Evolutionary conservation across 2,113 vertebrate genomes (phyloP).

Genomic region (Clarias magur): DNA sequence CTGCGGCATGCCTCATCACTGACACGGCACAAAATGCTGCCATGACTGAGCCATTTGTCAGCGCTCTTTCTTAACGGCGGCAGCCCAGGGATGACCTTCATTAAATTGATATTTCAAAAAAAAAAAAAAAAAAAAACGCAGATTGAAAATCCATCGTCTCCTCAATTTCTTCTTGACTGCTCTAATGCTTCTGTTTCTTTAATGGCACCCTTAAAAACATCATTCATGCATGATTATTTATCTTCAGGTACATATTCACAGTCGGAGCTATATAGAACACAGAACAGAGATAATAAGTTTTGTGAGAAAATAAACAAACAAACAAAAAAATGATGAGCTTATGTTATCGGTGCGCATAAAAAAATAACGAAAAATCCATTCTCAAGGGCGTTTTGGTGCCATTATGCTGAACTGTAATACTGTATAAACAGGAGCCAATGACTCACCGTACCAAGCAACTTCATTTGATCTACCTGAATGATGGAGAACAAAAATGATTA

Average conservation of each 20-base stretch:
- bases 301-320: conserved; percentile 1
- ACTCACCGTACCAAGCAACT: not conserved
- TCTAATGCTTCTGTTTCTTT: conserved; percentile 23
- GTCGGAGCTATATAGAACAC: conserved; percentile 26
- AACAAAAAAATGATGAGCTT: not conserved
- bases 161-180: conserved; percentile 19
- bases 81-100: conserved; percentile 54
- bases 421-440: not conserved
- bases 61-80: conserved; percentile 24
- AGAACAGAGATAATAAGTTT: conserved; percentile 37
- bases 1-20: conserved; percentile 52
- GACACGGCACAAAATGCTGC: conserved; percentile 49
- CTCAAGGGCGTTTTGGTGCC: not conserved
- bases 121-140: conserved; percentile 2
- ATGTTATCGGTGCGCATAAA: conserved; percentile 30
- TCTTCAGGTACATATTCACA: conserved; percentile 16
- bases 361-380: conserved; percentile 7
- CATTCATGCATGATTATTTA: conserved; percentile 27
- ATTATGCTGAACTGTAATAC: not conserved
- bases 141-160: conserved; percentile 50
- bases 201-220: conserved; percentile 31
- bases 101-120: conserved; percentile 53
- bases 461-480: not conserved
- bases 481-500: not conserved
- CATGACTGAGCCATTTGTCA: conserved; percentile 53